Percentiles rank a stretch among this genome's conserved stretches.
These are phyloP conservation scores for Raillietiella orientalis DNA, from an alignment of 2,888 invertebrate species.

Conservation along the genomic window DNA sequence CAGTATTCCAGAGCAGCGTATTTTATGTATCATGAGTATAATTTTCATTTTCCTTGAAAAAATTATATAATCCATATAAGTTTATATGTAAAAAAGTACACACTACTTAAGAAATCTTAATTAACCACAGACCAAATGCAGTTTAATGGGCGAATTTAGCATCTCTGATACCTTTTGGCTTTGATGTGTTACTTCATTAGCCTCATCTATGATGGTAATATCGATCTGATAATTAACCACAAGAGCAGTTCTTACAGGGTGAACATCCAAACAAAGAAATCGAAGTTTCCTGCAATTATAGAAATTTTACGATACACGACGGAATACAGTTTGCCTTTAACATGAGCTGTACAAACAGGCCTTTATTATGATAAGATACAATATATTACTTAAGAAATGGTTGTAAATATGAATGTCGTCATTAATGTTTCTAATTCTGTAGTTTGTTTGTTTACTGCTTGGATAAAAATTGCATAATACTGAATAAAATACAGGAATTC, in stretches of 20 bases:
- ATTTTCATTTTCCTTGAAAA: neutral
- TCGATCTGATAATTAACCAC: constrained; percentile 59
- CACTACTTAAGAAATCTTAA: neutral
- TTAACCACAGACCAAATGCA: neutral
- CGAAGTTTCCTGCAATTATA: constrained; percentile 30
- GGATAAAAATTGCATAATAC: too few species aligned
- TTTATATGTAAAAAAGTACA: neutral
- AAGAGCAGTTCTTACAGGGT: constrained; percentile 53
- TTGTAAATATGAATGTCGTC: too few species aligned
- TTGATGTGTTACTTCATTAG: constrained; percentile 43
- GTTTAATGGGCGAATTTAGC: neutral
- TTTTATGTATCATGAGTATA: too few species aligned
- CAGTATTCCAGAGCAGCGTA: too few species aligned
- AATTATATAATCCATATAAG: neutral
- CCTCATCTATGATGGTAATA: constrained; percentile 44
- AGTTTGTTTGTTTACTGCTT: too few species aligned
- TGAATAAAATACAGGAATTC: too few species aligned
- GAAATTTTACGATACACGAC: constrained; percentile 1
- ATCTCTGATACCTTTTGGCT: constrained; percentile 32
- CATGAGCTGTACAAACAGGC: neutral
- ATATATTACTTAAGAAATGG: too few species aligned
- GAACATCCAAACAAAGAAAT: constrained; percentile 51
- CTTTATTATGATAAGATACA: too few species aligned
- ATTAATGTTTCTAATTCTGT: too few species aligned
- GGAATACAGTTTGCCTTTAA: neutral